Conservation (phyloP, 2,888 invertebrate species). For the Ischnus inquisitorius region DNA sequence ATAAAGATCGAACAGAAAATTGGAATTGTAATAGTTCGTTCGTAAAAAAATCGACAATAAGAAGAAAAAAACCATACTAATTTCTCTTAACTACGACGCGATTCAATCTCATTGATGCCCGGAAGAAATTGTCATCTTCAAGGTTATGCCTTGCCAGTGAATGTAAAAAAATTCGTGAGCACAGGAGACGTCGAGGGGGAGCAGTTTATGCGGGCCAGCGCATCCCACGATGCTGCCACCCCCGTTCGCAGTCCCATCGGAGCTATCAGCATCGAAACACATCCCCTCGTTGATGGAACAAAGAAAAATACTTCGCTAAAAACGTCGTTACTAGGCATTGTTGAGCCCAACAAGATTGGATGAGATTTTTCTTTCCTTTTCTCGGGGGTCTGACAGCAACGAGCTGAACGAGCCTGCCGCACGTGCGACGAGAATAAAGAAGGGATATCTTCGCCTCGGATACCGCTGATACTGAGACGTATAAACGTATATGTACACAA, state of each 20-base stretch:
- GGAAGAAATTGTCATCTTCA: conserved; percentile 20
- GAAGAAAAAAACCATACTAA: not conserved
- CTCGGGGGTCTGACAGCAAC: not conserved
- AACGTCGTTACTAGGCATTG: not conserved
- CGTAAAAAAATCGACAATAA: conserved; percentile 25
- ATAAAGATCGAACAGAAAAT: not conserved
- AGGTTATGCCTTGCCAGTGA: conserved; percentile 1
- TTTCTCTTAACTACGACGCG: not conserved
- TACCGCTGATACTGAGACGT: not conserved
- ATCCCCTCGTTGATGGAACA: not conserved
- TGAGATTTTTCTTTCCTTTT: not conserved
- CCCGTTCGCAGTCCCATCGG: conserved; percentile 38
- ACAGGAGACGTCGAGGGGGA: not conserved
- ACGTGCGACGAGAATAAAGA: not conserved
- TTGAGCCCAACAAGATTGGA: not conserved
- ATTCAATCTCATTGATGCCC: conserved; percentile 35
- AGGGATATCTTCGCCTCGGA: conserved; percentile 1
- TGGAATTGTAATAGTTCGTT: not conserved
- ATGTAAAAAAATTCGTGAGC: not conserved
- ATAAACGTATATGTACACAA: not conserved
- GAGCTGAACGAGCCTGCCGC: conserved; percentile 2
- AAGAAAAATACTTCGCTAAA: not conserved
- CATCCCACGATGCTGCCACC: conserved; percentile 56
- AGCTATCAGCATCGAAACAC: conserved; percentile 23
- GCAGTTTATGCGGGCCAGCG: conserved; percentile 30